Evolutionary conservation across 2,888 invertebrate genomes (phyloP), one percentile per base, ranked within the genome.

Genomic region (Oligia latruncula): DNA sequence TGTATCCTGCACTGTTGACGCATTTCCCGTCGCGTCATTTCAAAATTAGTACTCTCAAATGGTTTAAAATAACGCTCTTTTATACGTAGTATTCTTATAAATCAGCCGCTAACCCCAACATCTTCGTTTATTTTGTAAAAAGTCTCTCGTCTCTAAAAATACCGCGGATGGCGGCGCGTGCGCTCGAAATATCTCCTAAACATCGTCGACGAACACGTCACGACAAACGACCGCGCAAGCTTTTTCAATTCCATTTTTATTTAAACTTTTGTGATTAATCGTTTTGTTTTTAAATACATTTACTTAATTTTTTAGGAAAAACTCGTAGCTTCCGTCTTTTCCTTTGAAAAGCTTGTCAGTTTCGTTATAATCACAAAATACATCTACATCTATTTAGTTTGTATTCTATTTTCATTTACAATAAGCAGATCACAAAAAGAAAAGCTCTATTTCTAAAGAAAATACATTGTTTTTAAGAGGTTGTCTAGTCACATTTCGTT

Each of bases 131-230:
- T 96, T 96, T 96, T 95, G 95, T 96, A 95, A 96, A 95, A 96
- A 94, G 95, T 95, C 94, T 93, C 95, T 95, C 95, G 92, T 93
- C 92, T 94, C 96, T 96, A 96, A 95, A 96, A 96, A 96, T 96
- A 96, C 88, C 93, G 88, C 92, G 92, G 91, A 90, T 92, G 93
- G 95, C 93, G 94, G 95, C 96, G 95, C 93, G 92, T 88, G 85
- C 87, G 92, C 94, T 93, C 90, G 91, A 95, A 96, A 96, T 95
- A 96, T 94, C 94, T 93, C 91, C 89, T 88, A 90, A 92, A 93
- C 93, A 92, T 92, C 92, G 91, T 87, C 90, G 90, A 92, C 92
- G 92, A 81, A 90, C 91, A 92, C 93, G 94, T 94, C 93, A 94
- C 88, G 88, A 87, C 86, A 87, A 83, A 82, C 85, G 87, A 85